Base-by-base conservation (phyloP, 2,113 vertebrate species). In the Corvus moneduloides region DNA sequence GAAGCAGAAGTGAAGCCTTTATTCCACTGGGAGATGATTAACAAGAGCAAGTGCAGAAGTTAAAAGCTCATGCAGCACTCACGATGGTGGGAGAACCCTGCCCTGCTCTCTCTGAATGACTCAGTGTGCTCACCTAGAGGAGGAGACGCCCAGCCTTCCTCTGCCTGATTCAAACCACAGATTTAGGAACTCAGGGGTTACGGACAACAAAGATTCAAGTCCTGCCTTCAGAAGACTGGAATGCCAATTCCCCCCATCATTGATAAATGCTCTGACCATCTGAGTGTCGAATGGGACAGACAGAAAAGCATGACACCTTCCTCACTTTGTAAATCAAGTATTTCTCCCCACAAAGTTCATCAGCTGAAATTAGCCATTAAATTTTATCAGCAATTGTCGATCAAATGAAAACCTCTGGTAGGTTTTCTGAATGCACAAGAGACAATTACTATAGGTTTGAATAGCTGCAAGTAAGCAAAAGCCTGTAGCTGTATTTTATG, bases 181-280 rank as follows among this genome's bases (percentile, higher is more conserved):
- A 48, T 46, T 84, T 33, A 78, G 43, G 43, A 81, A 48, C 27
- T 56, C 37, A 24, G 1, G 49, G 32, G n/a, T 43, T 58, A 20
- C 0, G 0, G 19, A 54, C 13, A 39, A 19, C 19, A 43, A 9
- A 35, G 59, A 30, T 37, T 48, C 35, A 63, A 39, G 24, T 68
- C 9, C 63, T 83, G 24, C 32, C 52, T 35, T 69, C 30, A 64
- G n/a, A 28, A 68, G 26, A 51, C 48, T 17, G 27, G 21, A 61
- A 52, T 28, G 35, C 10, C 63, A 63, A 4, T 17, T 84, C 1
- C 2, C 10, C 27, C 20, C 9, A 4, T 22, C 1, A 7, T 1
- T 7, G 2, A n/a, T 24, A 54, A 82, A n/a, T 28, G 24, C 27
- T 94, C n/a, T 48, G 71, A 79, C 30, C 15, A 72, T 33, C 9